Base-by-base conservation (phyloP, 2,113 vertebrate species). In the Myiagra hebetior region DNA sequence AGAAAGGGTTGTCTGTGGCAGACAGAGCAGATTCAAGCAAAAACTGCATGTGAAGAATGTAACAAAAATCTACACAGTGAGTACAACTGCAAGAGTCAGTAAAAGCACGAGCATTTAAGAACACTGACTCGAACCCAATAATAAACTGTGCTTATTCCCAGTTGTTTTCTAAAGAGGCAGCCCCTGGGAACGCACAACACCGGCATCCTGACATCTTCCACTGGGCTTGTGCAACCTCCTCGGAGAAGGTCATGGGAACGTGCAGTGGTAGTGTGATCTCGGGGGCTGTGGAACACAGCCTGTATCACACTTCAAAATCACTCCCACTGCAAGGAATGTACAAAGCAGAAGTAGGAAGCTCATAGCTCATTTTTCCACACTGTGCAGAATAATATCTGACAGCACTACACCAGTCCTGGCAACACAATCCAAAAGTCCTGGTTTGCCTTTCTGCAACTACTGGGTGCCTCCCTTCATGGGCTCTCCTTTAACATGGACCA, bases 131-230 rank as follows among this genome's bases (percentile, higher is more conserved):
- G 44, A 96, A 64, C 17, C 2, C n/a, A 70, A 1, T 44, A 83
- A 74, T 46, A 74, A 83, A 68, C 50, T 44, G n/a, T 46, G 31
- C 42, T 80, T 67, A 77, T 57, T 56, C 56, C 13, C 37, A 44
- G 7, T 3, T 15, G 15, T 50, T 24, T 85, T 72, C 56, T 50
- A 42, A 87, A 10, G 31, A 83, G 42, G 7, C 35, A 85, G n/a
- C 18, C n/a, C 24, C 42, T 1, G 0, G 35, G 57, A 69, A 86
- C 4, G 28, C 24, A 56, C 1, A 4, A 27, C 2, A 0, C 11
- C 0, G 0, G 27, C 77, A 89, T 47, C 27, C 75, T 16, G 33
- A 59, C 41, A 85, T 47, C 56, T 88, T 94, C 78, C 59, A 47
- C 33, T 11, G n/a, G 31, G 23, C 42, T 69, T 63, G 21, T 27